Base-by-base conservation (phyloP, 2,888 invertebrate genomes). In the Homarus gammarus region DNA sequence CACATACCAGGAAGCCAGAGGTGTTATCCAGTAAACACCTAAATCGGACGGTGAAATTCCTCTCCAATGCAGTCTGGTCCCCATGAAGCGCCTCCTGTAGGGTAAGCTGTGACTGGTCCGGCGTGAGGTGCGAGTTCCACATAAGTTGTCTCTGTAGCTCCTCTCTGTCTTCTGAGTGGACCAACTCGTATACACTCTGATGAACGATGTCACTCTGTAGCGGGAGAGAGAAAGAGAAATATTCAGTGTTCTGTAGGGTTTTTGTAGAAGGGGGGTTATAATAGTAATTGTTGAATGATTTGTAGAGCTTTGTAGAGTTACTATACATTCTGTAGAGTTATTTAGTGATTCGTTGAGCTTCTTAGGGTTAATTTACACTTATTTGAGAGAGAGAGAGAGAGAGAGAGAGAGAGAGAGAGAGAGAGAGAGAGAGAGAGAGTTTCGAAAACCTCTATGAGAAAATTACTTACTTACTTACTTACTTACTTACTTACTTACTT, bases 11-110 rank as follows among this genome's bases (percentile, higher is more conserved):
- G 95, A 99, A 99, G 91, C 99, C 99, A 93, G 99, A 99, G 93
- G 99, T 99, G 94, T 99, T 99, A 95, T 99, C 99, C 93, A 99
- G 95, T 61, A 99, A 96, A 95, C 99, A 99, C 93, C 99, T 96
- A 96, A 99, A 99, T 94, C 99, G 96, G 93, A 99, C 99, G 92
- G 99, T 99, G 94, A 99, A 99, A 94, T 98, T 98, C 93, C 99
- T 96, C 94, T 99, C 99, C 93, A 99, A 95, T 93, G 98, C 96
- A 93, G 98, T 97, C 93, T 96, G 96, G 94, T 98, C 96, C 93
- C 99, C 98, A 93, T 97, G 95, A 92, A 99, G 95, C 33, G 97
- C 97, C 93, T 99, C 99, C n/a, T 93, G 98, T 97, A 90, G 99
- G 84, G 97, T 96, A 94, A 97, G 95, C 93, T 95, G 96, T 87